These are phyloP conservation scores for Nymphalis polychloros DNA, from an alignment of 2,888 invertebrate genomes.

Conservation along the genomic window DNA sequence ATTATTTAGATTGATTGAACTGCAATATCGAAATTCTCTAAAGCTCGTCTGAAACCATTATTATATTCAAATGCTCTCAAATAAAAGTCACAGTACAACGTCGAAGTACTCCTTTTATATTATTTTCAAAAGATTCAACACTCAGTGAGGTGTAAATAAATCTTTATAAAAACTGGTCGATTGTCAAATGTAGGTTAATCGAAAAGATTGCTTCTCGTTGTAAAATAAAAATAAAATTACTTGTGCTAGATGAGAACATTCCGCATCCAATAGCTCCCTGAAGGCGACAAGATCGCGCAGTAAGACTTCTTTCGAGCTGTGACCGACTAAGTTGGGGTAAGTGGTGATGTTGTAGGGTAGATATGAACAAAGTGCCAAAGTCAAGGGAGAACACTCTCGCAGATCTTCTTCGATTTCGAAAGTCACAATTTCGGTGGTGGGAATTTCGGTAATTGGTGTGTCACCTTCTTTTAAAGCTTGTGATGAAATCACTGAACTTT, in stretches of 20 bases:
- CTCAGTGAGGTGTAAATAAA: slow-evolving; percentile 3
- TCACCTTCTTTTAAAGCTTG: slow-evolving; percentile 68
- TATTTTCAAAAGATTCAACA: background rate
- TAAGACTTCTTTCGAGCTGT: slow-evolving; percentile 84
- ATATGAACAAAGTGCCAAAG: slow-evolving; percentile 85
- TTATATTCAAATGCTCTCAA: too few species aligned
- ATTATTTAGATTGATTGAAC: too few species aligned
- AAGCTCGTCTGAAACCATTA: too few species aligned
- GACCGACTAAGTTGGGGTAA: slow-evolving; percentile 90
- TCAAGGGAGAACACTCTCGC: slow-evolving; percentile 85
- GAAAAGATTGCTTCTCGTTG: slow-evolving; percentile 15
- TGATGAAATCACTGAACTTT: slow-evolving; percentile 73
- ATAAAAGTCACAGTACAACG: too few species aligned
- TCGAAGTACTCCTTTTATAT: background rate
- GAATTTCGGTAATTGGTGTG: slow-evolving; percentile 60
- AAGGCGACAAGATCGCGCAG: slow-evolving; percentile 89
- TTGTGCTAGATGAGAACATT: slow-evolving; percentile 93
- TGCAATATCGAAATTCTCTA: too few species aligned
- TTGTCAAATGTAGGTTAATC: slow-evolving; percentile 20
- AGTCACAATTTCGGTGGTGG: slow-evolving; percentile 66
- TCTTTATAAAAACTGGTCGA: slow-evolving; percentile 14
- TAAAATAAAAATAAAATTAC: slow-evolving; percentile 45
- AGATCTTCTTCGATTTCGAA: slow-evolving; percentile 79
- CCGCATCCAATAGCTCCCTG: slow-evolving; percentile 93
- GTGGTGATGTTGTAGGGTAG: slow-evolving; percentile 90